Evolutionary conservation across 2,888 invertebrate genomes (phyloP).

Genomic region (Adineta ricciae): DNA sequence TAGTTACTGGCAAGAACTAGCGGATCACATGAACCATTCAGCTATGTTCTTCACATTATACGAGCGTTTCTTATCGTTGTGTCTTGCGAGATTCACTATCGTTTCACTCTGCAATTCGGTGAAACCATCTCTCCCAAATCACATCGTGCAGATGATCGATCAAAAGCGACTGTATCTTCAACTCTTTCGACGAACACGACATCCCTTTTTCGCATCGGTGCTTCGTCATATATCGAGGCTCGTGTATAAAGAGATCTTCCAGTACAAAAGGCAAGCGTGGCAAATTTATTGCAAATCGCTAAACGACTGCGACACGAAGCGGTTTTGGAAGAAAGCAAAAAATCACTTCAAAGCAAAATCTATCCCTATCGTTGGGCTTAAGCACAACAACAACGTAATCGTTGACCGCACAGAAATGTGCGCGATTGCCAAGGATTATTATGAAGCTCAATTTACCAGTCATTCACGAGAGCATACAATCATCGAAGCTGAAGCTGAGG

Average conservation of each 20-base stretch:
- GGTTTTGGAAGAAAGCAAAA: slow-evolving; percentile 4
- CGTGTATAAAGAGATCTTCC: no score
- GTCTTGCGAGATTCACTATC: not conserved
- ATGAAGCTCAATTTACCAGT: slow-evolving; percentile 7
- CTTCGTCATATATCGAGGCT: no score
- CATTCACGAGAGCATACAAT: not conserved
- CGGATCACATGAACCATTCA: not conserved
- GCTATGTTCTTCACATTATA: not conserved
- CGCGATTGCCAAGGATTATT: not conserved
- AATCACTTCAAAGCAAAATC: not conserved
- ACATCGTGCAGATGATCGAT: not conserved
- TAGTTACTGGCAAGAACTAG: not conserved
- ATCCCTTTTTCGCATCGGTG: not conserved
- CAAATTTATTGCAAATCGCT: not conserved
- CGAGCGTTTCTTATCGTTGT: not conserved
- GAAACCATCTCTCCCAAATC: not conserved
- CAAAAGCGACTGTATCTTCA: not conserved
- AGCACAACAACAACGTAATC: not conserved
- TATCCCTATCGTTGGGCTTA: not conserved
- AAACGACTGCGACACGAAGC: not conserved
- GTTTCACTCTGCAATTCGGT: not conserved
- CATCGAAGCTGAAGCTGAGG: not conserved
- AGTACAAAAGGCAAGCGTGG: not conserved
- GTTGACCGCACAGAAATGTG: not conserved
- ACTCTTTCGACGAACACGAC: not conserved